These are phyloP conservation scores for Capitella teleta DNA, from an alignment of 1,140 invertebrate genomes.

Conservation along the genomic window DNA sequence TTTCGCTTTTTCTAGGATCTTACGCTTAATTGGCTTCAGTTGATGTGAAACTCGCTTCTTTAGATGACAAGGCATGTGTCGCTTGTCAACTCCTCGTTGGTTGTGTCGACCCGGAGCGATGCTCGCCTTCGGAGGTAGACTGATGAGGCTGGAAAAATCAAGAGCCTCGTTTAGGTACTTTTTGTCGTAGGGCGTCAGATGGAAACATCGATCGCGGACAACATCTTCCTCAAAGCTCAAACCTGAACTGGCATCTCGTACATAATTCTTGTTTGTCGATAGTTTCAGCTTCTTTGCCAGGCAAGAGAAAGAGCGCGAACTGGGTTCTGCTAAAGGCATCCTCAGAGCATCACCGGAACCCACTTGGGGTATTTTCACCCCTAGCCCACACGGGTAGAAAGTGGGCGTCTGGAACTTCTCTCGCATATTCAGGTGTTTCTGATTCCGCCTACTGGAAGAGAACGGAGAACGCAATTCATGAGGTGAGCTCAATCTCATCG, in stretches of 20 bases:
- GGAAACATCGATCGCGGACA: slow-evolving; percentile 31
- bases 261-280: slow-evolving; percentile 20
- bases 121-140: slow-evolving; percentile 15
- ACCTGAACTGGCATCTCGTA: slow-evolving; percentile 25
- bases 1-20: slow-evolving; percentile 21
- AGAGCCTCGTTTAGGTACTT: slow-evolving; percentile 33
- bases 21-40: slow-evolving; percentile 24
- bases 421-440: no score
- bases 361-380: no score
- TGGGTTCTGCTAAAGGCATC: no score
- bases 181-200: slow-evolving; percentile 31
- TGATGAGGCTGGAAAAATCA: slow-evolving; percentile 15
- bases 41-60: slow-evolving; percentile 17
- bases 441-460: no score
- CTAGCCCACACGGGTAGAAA: no score
- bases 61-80: slow-evolving; percentile 30
- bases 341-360: no score
- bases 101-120: slow-evolving; percentile 25
- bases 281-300: no score
- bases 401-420: no score
- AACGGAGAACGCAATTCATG: no score
- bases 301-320: no score
- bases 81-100: slow-evolving; percentile 18
- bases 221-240: slow-evolving; percentile 33
- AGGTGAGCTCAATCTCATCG: no score